Conservation (phyloP, 2,797 vertebrate genomes). For the Rallus crepitans region DNA sequence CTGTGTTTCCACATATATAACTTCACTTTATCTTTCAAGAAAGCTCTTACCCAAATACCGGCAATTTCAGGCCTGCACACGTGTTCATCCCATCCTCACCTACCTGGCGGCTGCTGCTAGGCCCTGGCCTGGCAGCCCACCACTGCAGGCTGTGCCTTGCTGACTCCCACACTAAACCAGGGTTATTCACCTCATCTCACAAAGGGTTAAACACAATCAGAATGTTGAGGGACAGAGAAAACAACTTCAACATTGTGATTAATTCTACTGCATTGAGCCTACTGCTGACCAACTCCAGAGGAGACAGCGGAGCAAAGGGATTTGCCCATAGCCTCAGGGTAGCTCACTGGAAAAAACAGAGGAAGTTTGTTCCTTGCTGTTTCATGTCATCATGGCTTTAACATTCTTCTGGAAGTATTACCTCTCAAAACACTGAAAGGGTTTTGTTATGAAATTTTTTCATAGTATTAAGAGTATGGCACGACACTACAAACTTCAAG, state of each 20-base stretch:
- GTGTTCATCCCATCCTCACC: accelerated
- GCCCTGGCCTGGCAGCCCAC: background rate
- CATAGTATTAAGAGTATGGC: background rate
- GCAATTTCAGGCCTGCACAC: background rate
- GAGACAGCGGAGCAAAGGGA: background rate
- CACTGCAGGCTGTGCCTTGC: accelerated
- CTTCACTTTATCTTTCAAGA: background rate
- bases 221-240: background rate
- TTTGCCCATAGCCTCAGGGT: background rate
- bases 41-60: background rate
- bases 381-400: background rate
- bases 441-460: background rate
- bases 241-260: background rate
- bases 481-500: background rate
- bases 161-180: background rate
- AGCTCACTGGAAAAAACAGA: background rate
- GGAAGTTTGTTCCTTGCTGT: background rate
- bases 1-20: background rate
- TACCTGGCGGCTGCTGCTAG: background rate
- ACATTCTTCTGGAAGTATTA: background rate
- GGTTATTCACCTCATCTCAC: background rate
- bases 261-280: background rate
- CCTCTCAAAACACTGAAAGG: background rate
- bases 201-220: background rate
- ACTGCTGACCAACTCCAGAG: background rate